phyloP scores from a whole-genome alignment of 2,888 invertebrate genomes.

The Drosophila nr. perissopoda region DNA sequence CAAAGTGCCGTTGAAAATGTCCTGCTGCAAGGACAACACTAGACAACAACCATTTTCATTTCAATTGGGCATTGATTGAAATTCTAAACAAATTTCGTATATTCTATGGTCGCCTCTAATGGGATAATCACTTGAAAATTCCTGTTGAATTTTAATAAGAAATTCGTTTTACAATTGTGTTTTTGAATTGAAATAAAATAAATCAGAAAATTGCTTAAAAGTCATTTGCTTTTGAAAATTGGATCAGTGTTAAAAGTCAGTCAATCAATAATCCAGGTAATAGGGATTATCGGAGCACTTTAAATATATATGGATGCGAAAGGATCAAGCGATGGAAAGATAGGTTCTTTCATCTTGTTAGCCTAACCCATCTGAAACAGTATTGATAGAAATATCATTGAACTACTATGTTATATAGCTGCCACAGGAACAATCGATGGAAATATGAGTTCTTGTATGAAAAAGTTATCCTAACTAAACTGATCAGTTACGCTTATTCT shows the following conservation, averaged over 20 bases:
- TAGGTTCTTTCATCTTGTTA: neutral
- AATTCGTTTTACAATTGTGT: neutral
- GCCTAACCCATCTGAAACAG: neutral
- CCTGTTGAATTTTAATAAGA: neutral
- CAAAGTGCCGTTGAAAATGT: constrained; percentile 21
- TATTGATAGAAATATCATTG: neutral
- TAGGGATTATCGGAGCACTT: neutral
- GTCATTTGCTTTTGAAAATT: too few relatives aligned
- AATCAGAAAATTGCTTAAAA: too few relatives aligned
- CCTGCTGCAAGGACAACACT: constrained; percentile 33
- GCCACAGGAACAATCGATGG: fast-evolving
- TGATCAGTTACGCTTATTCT: neutral
- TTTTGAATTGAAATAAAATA: neutral
- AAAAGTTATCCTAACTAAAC: neutral
- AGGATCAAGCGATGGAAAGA: neutral
- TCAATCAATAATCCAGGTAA: neutral
- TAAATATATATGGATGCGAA: neutral
- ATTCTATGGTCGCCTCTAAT: neutral
- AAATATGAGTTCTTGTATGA: neutral
- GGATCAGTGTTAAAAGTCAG: neutral
- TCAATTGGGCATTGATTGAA: neutral
- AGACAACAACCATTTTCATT: constrained; percentile 13
- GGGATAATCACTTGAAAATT: neutral
- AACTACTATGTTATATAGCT: neutral
- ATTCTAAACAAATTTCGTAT: neutral